phyloP scores from a whole-genome alignment of 2,888 invertebrate species.

The Drosophila nr. fundita region DNA sequence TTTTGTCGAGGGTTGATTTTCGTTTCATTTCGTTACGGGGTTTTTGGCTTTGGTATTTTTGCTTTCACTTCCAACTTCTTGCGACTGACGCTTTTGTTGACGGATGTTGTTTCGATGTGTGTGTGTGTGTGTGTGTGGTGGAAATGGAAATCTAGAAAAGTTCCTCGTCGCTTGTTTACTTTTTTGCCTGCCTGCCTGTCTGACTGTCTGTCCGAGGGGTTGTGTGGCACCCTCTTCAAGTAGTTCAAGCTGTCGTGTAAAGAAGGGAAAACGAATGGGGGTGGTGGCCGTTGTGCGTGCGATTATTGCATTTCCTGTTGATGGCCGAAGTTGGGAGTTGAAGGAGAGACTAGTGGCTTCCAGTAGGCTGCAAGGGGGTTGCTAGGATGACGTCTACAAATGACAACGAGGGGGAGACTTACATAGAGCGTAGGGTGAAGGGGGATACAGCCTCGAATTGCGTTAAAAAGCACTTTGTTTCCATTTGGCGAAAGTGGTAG shows the following conservation, averaged over 20 bases:
- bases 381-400: conserved; percentile 36
- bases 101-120: conserved; percentile 54
- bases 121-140: conserved; percentile 14
- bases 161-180: conserved; percentile 52
- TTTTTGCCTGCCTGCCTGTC: conserved; percentile 9
- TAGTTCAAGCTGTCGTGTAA: conserved; percentile 14
- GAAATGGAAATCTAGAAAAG: conserved; percentile 53
- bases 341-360: not conserved
- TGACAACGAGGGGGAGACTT: conserved; percentile 4
- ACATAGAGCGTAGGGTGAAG: not conserved
- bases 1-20: conserved; percentile 66
- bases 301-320: conserved; percentile 72
- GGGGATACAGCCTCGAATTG: conserved; percentile 60
- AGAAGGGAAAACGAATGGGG: not conserved
- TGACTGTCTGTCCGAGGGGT: not conserved
- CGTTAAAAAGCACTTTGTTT: conserved; percentile 67
- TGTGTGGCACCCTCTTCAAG: conserved; percentile 36
- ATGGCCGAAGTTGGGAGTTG: conserved; percentile 24
- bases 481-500: conserved; percentile 32
- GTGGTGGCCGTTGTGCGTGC: conserved; percentile 59
- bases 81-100: conserved; percentile 68
- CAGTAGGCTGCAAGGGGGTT: conserved; percentile 19
- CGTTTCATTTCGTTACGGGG: conserved; percentile 47
- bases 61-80: conserved; percentile 62
- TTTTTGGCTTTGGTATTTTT: conserved; percentile 39